Evolutionary conservation across 2,888 invertebrate species (phyloP).

Genomic region (Holacanthella duospinosa): DNA sequence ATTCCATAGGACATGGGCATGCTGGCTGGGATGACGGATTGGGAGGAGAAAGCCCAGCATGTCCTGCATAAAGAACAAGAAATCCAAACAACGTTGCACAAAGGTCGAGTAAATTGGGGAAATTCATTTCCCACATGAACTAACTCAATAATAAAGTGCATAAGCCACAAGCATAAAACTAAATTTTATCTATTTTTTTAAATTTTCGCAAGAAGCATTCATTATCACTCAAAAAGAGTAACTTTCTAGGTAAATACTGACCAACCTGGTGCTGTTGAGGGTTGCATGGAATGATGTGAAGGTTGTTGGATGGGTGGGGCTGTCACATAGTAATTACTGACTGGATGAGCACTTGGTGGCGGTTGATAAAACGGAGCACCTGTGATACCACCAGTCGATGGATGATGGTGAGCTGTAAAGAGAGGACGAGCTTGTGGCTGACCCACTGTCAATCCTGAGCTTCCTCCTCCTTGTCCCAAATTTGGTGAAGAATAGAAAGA

Average conservation of each 20-base stretch:
- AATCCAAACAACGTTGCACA: conserved; percentile 33
- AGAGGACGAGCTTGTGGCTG: conserved; percentile 22
- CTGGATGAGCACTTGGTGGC: conserved; percentile 23
- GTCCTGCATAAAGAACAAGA: conserved; percentile 33
- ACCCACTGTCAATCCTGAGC: conserved; percentile 5
- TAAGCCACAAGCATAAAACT: too few species aligned
- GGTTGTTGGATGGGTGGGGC: conserved; percentile 21
- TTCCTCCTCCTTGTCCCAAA: conserved; percentile 22
- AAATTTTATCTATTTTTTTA: too few species aligned
- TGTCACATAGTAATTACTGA: conserved; percentile 27
- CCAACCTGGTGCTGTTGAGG: conserved; percentile 38
- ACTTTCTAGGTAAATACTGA: conserved; percentile 33
- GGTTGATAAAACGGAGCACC: conserved; percentile 29
- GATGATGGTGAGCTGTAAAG: conserved; percentile 18
- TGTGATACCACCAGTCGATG: conserved; percentile 20
- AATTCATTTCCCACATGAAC: background rate
- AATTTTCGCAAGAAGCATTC: too few species aligned
- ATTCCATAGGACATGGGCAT: conserved; percentile 36
- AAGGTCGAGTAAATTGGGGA: conserved; percentile 11
- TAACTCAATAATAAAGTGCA: background rate
- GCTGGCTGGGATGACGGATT: conserved; percentile 38
- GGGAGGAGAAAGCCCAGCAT: conserved; percentile 38
- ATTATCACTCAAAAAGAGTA: too few species aligned
- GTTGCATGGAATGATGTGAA: conserved; percentile 34
- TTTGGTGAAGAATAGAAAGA: conserved; percentile 35